Evolutionary conservation across 2,797 vertebrate genomes (phyloP).

Genomic region (Molothrus aeneus): DNA sequence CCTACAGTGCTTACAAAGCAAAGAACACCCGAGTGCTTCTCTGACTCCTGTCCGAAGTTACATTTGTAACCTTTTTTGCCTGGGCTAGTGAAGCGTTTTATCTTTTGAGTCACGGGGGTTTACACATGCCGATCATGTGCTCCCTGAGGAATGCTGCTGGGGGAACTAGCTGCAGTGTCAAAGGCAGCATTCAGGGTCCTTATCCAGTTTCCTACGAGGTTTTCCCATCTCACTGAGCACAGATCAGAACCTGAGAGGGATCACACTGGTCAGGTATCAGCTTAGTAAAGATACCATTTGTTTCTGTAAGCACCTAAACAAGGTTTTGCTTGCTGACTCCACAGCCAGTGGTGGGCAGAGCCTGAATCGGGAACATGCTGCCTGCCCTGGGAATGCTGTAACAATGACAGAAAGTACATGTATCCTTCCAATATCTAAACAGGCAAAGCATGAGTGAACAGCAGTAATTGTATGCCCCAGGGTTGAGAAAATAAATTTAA

Average conservation of each 20-base stretch:
- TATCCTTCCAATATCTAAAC: not conserved
- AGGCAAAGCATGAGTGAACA: not conserved
- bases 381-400: not conserved
- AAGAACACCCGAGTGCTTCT: not conserved
- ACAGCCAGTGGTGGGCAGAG: not conserved
- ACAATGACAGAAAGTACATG: not conserved
- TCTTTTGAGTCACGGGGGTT: not conserved
- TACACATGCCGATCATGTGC: not conserved
- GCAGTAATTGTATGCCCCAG: not conserved
- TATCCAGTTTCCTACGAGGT: rapidly evolving
- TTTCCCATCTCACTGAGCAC: not conserved
- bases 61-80: not conserved
- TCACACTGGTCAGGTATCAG: not conserved
- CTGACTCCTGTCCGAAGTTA: not conserved
- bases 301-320: not conserved
- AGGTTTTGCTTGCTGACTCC: not conserved
- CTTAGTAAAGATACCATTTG: not conserved
- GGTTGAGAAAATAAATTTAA: not conserved
- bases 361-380: rapidly evolving
- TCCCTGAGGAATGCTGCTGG: not conserved
- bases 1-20: not conserved
- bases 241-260: not conserved
- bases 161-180: not conserved
- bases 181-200: not conserved
- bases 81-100: not conserved